Conservation (phyloP, 1,140 invertebrate species). For the Aricia agestis region DNA sequence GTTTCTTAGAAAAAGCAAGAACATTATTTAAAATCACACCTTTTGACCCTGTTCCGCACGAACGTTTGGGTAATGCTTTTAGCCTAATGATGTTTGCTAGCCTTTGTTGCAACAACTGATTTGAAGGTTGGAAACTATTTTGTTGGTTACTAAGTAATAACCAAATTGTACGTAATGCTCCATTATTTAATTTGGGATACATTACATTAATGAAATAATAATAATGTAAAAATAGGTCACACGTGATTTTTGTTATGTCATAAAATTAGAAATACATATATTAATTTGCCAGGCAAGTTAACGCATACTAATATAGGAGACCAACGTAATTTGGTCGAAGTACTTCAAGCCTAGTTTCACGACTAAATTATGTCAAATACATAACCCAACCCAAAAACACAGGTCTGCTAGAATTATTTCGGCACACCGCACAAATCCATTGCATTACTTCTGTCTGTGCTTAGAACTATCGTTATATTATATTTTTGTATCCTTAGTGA, state of each 20-base stretch:
- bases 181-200: background rate
- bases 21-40: slow-evolving; percentile 16
- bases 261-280: no score
- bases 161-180: background rate
- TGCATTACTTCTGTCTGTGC: no score
- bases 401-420: no score
- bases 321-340: no score
- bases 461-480: no score
- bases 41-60: slow-evolving; percentile 5
- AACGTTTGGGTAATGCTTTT: slow-evolving; percentile 6
- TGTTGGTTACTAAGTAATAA: background rate
- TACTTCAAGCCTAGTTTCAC: no score
- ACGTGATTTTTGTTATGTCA: background rate
- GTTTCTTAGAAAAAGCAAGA: slow-evolving; percentile 13
- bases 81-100: slow-evolving; percentile 6
- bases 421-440: no score
- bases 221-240: background rate
- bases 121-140: background rate
- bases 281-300: no score
- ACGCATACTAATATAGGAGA: no score
- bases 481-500: no score
- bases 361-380: no score
- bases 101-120: background rate
- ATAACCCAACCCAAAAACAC: no score
- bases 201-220: background rate